Evolutionary conservation across 2,797 vertebrate genomes (phyloP), one percentile per base, ranked within the genome.

Genomic region (Myotis planiceps): DNA sequence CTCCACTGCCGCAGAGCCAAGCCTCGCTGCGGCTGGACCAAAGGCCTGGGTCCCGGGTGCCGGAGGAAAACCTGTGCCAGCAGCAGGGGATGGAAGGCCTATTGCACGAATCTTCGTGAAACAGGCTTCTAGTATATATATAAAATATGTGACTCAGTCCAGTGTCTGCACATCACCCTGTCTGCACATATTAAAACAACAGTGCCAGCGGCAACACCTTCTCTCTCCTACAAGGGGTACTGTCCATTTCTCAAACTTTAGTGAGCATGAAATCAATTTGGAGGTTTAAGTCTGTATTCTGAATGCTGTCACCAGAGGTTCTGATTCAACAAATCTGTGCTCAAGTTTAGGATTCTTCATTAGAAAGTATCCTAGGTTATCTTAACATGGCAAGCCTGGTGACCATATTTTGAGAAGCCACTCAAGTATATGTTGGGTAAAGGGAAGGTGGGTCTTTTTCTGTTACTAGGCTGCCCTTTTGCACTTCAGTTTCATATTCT

Each of bases 101-200:
- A 2, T 42, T 42, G 42, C 9, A 9, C 9, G 9, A 42, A 42
- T 42, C 42, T 42, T 42, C 42, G 0, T 42, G 42, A 9, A 42
- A 42, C 9, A 10, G 42, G 2, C 42, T 42, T 42, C 42, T 42
- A 42, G 42, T 42, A 42, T 42, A 42, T 42, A 10, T 55, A 21
- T 23, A 55, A 55, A 55, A 23, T 39, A 42, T 23, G 6, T 51
- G 51, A 27, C 21, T 12, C 2, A 55, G 10, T 18, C 37, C 55
- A 74, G 19, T 12, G 6, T 13, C n/a, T 16, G 2, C 8, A 2
- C 2, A 7, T n/a, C 1, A 60, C 6, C 5, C 9, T 13, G 32
- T 3, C 53, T 10, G 5, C 29, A 76, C 13, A 5, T 9, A 16
- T 53, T 25, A 60, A 71, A 71, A 5, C 60, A 32, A 65, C n/a